Base-by-base conservation (phyloP, 2,888 invertebrate species). In the Harpagoxenus sublaevis region DNA sequence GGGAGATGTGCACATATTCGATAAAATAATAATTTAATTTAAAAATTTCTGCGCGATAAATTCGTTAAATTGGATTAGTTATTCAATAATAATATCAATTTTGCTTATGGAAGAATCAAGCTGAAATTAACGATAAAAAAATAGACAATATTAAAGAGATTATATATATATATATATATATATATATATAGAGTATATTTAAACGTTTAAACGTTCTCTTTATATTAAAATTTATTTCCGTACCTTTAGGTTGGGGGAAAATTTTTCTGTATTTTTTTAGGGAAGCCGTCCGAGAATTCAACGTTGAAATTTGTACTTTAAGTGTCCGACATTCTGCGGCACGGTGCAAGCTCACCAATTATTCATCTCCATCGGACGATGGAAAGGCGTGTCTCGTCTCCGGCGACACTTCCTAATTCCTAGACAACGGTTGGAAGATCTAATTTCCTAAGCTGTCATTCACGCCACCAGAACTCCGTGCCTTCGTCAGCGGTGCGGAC, bases 371-470 rank as follows among this genome's bases (percentile, higher is more conserved):
- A 81, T 81, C 48, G 79, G 79, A 81, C 81, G 71, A 57, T 84
- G 66, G 84, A 74, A 81, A 73, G 79, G 71, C 60, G 51, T 86
- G 84, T 83, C 82, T 84, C 86, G 86, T 90, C 87, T 86, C 83
- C 71, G 78, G 85, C 87, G 91, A 91, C 91, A 87, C 86, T 92
- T 87, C 89, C 88, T 90, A 92, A 92, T 92, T 92, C 89, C 91
- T 90, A 92, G 92, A 92, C 90, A 90, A 87, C 88, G 86, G 89
- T 71, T 86, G 89, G 91, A 87, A 92, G 92, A 92, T 92, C 92
- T 92, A 92, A 92, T 92, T 92, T 92, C 92, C 92, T 91, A 90
- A 89, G 73, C 91, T 93, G 92, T 89, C 92, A 91, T 92, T 92
- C 90, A 87, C 77, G 75, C 82, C 57, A 87, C 84, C 83, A 35